Evolutionary conservation across 2,888 invertebrate genomes (phyloP).

Genomic region (Ormyrus nitidulus): DNA sequence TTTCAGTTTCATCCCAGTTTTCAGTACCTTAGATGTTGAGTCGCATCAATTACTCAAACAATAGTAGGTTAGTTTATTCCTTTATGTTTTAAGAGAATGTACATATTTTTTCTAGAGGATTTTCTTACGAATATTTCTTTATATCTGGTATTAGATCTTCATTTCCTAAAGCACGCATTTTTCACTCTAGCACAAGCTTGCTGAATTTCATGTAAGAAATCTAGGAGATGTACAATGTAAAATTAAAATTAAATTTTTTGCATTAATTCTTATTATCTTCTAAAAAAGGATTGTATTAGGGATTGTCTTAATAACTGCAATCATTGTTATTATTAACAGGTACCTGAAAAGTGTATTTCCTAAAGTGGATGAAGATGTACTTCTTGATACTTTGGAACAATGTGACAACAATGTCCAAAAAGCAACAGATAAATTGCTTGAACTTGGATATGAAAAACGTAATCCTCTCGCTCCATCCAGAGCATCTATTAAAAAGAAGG

Average conservation of each 20-base stretch:
- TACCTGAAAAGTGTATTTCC: slow-evolving; percentile 94
- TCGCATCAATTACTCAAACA: slow-evolving; percentile 64
- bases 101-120: slow-evolving; percentile 20
- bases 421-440: slow-evolving; percentile 87
- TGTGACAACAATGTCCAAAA: slow-evolving; percentile 94
- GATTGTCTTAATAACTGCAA: slow-evolving; percentile 3
- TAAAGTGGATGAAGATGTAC: slow-evolving; percentile 90
- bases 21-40: slow-evolving; percentile 66
- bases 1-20: slow-evolving; percentile 70
- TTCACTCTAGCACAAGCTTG: slow-evolving; percentile 55
- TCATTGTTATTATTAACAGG: slow-evolving; percentile 75
- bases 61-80: slow-evolving; percentile 66
- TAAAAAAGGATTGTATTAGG: slow-evolving; percentile 1
- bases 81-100: slow-evolving; percentile 44
- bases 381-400: slow-evolving; percentile 88
- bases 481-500: slow-evolving; percentile 76
- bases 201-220: slow-evolving; percentile 34
- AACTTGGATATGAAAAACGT: slow-evolving; percentile 89
- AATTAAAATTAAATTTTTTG: not conserved
- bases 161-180: slow-evolving; percentile 52
- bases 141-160: slow-evolving; percentile 25
- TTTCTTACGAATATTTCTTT: slow-evolving; percentile 23
- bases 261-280: slow-evolving; percentile 23
- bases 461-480: slow-evolving; percentile 80
- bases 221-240: slow-evolving; percentile 19